Evolutionary conservation across 2,888 invertebrate genomes (phyloP).

Genomic region (Cylindroiulus punctatus): DNA sequence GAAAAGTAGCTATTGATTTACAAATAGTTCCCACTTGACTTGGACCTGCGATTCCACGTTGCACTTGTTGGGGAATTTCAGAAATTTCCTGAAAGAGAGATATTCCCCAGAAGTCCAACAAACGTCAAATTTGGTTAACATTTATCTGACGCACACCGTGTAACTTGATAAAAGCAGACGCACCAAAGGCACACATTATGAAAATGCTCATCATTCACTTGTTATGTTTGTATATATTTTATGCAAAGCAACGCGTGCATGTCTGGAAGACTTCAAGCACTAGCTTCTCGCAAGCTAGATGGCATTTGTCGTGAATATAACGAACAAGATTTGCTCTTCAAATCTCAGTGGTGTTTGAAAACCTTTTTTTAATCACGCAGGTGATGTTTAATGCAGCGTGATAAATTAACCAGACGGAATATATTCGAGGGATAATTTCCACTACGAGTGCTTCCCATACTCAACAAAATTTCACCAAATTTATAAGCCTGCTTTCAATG

Average conservation of each 20-base stretch:
- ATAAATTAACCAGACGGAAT: neutral
- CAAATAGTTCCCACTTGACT: neutral
- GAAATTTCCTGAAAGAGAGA: neutral
- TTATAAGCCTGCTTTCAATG: neutral
- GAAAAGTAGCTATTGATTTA: neutral
- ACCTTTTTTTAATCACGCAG: neutral
- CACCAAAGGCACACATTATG: no score
- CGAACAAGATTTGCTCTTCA: no score
- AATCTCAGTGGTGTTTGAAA: neutral
- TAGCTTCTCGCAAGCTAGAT: neutral
- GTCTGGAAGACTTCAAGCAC: no score
- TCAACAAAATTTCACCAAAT: slow-evolving; percentile 1
- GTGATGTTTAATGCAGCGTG: neutral
- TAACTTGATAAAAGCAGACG: no score
- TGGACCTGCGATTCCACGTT: neutral
- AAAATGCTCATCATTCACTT: no score
- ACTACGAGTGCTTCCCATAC: neutral
- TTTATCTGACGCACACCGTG: no score
- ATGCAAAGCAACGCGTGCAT: no score
- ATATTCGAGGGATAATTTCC: neutral
- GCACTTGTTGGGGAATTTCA: neutral
- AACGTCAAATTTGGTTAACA: neutral
- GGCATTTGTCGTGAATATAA: neutral
- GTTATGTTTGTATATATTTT: no score
- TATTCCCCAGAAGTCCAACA: neutral